Base-by-base conservation (phyloP, 2,888 invertebrate genomes). In the Orthosia incerta region DNA sequence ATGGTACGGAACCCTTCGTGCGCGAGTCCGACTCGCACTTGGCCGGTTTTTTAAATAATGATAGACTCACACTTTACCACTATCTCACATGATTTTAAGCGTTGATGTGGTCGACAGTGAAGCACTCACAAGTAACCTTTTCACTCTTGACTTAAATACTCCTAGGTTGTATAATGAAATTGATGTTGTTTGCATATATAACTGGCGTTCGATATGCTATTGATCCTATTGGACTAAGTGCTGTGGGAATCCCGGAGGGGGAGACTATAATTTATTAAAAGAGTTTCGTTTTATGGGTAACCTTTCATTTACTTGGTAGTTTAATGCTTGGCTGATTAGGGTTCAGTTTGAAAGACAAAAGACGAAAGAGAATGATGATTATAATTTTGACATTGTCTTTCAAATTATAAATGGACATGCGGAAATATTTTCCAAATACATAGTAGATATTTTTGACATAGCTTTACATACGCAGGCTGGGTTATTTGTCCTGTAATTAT, bases 201-300 rank as follows among this genome's bases (percentile, higher is more conserved):
- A 55, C 51, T 2, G 11, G 31, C 26, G 20, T 64, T 71, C 71
- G 57, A 80, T 81, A 79, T 74, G 83, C 59, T 83, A 81, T 81
- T 68, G 80, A 81, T 81, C 61, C 69, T 56, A 74, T 79, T 70
- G 77, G 62, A 57, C 55, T 48, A 71, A 81, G 80, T 83, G 81
- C 57, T 67, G 0, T 62, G 84, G 82, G 70, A 76, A 46, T 80
- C 81, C 81, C 84, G 55, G 20, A 56, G 26, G 64, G 72, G 81
- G 50, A 59, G 51, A 60, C 57, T 48, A 80, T 82, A 51, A 84
- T 73, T 76, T 81, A 84, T 80, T 84, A 63, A 80, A 76, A 74
- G 64, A 65, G 50, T 79, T 79, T 60, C 23, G 20, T 61, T 55
- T 65, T 23, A 15, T 39, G 51, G 45, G 9, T n/a, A 61, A 74